Percentiles rank a stretch among this genome's conserved stretches.
These are phyloP conservation scores for Amphiprion percula DNA, from an alignment of 2,113 vertebrate genomes.

Conservation along the genomic window DNA sequence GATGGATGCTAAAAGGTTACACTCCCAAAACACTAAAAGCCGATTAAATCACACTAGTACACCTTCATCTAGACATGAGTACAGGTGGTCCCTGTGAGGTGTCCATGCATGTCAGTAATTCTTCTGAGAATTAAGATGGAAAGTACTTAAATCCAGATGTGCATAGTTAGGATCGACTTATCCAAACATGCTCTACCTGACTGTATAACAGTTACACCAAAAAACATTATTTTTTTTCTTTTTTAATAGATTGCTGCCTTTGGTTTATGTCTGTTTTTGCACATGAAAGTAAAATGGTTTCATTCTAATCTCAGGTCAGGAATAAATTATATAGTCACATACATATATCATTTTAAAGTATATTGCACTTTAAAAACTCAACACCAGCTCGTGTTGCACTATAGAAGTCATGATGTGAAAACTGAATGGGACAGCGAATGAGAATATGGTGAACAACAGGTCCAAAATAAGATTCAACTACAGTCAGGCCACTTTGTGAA, in stretches of 20 bases:
- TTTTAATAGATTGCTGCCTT: background rate
- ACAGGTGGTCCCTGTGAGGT: slow-evolving; percentile 3
- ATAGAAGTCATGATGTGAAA: too few relatives aligned
- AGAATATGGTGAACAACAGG: background rate
- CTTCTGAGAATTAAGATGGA: background rate
- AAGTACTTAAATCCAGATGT: slow-evolving; percentile 22
- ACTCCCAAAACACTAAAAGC: background rate
- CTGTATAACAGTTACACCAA: background rate
- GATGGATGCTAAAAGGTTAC: background rate
- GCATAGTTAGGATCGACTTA: background rate
- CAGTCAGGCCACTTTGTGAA: background rate
- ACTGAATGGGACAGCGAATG: too few relatives aligned
- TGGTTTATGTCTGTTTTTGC: slow-evolving; percentile 2
- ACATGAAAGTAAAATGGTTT: too few relatives aligned
- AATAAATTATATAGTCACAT: too few relatives aligned
- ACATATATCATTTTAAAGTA: too few relatives aligned
- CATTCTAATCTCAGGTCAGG: too few relatives aligned
- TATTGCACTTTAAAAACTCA: too few relatives aligned
- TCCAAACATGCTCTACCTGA: background rate
- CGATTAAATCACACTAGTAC: slow-evolving; percentile 3
- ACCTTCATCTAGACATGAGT: background rate
- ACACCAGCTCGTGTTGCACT: too few relatives aligned
- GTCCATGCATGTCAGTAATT: background rate
- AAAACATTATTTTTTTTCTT: background rate
- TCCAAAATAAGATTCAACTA: background rate